Conservation (phyloP, 2,797 vertebrate species). For the Neosilurus mollespiculum region DNA sequence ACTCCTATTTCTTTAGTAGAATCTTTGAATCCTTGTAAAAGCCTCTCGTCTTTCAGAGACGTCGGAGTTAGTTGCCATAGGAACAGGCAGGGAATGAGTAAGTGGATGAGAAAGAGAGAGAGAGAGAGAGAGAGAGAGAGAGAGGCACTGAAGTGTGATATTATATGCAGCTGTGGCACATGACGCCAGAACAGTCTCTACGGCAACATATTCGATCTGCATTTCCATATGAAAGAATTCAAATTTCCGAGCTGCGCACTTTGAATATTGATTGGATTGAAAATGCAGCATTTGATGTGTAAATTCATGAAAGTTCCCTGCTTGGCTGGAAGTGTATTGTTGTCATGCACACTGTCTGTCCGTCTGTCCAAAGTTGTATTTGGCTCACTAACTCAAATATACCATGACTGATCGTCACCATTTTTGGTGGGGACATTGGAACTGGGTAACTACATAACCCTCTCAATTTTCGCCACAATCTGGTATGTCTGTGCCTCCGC, state of each 20-base stretch:
- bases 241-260: not conserved
- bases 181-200: slow-evolving; percentile 46
- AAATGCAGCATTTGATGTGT: slow-evolving; percentile 16
- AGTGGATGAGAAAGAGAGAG: slow-evolving; percentile 6
- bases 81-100: not conserved
- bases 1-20: slow-evolving; percentile 28
- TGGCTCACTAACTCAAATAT: too few relatives aligned
- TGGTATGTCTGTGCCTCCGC: too few relatives aligned
- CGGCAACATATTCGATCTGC: slow-evolving; percentile 38
- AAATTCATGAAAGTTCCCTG: not conserved
- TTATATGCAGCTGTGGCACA: slow-evolving; percentile 47
- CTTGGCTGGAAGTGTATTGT: too few relatives aligned
- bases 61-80: slow-evolving; percentile 49
- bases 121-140: slow-evolving; percentile 7
- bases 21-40: slow-evolving; percentile 41
- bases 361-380: too few relatives aligned
- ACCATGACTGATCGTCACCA: too few relatives aligned
- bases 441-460: too few relatives aligned
- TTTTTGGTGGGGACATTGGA: too few relatives aligned
- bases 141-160: slow-evolving; percentile 46
- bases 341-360: too few relatives aligned
- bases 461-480: too few relatives aligned
- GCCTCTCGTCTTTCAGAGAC: slow-evolving; percentile 40
- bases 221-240: slow-evolving; percentile 51
- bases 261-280: slow-evolving; percentile 11